Base-by-base conservation (phyloP, 2,113 vertebrate species). In the Thalassarche chlororhynchos region DNA sequence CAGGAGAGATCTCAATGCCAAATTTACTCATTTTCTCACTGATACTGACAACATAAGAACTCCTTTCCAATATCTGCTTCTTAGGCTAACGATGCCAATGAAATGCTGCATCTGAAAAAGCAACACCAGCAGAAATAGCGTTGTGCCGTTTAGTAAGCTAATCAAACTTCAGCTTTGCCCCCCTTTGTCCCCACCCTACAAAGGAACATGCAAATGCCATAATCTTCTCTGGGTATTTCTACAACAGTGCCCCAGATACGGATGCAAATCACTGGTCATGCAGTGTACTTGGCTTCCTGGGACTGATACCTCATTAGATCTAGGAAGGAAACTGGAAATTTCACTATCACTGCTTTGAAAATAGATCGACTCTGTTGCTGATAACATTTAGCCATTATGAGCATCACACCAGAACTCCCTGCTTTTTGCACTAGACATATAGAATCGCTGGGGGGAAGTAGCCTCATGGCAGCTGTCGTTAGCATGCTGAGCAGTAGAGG, bases 11-110 rank as follows among this genome's bases (percentile, higher is more conserved):
- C 70, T 32, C 78, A 2, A 4, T 80, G 75, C 58, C 75, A 85
- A 18, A 20, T 94, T 72, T 74, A 13, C 75, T 93, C 52, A 40
- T 71, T 95, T 91, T 47, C 78, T 91, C 61, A 4, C 49, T 5
- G 51, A 31, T 46, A 55, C 19, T 49, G 54, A 57, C 85, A 72
- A 47, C 38, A 23, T 21, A 9, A 14, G 61, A 17, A 40, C 64
- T 89, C 47, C n/a, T 74, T 61, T 70, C 72, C 68, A 38, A 14
- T 20, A 60, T 7, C 61, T 60, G 57, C 65, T 79, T 46, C 69
- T 11, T 2, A 1, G 14, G n/a, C 38, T 77, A 51, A 8, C 2
- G 2, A 3, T 61, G 60, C 38, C 62, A 29, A 1, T 2, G 38
- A 9, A 78, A 40, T 55, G 26, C 85, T 68, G 32, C 20, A 7